phyloP scores from a whole-genome alignment of 2,888 invertebrate species.

The Phania funesta region DNA sequence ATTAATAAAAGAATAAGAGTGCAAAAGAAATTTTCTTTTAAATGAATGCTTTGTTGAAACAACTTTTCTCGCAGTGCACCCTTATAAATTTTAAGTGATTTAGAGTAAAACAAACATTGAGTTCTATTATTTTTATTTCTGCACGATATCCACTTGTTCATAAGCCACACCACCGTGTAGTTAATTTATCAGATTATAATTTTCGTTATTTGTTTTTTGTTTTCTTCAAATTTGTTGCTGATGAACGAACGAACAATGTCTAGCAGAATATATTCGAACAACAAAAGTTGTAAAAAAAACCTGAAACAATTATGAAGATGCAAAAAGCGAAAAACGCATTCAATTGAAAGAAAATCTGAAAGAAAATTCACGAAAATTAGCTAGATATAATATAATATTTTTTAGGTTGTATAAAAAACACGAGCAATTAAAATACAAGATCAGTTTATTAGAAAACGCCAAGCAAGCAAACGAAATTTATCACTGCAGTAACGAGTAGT shows the following conservation, averaged over 20 bases:
- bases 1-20: too few species aligned
- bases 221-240: constrained; percentile 1
- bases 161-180: constrained; percentile 58
- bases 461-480: constrained; percentile 45
- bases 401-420: constrained; percentile 65
- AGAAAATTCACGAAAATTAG: constrained; percentile 48
- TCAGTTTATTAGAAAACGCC: constrained; percentile 62
- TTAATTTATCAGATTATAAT: constrained; percentile 47
- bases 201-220: not conserved
- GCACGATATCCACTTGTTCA: constrained; percentile 72
- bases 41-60: not conserved
- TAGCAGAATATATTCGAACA: constrained; percentile 10
- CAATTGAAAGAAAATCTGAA: constrained; percentile 17
- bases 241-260: constrained; percentile 5
- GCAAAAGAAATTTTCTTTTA: too few species aligned
- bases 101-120: constrained; percentile 75
- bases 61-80: constrained; percentile 64
- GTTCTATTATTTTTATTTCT: not conserved
- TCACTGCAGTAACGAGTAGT: not conserved
- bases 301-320: constrained; percentile 48
- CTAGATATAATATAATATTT: constrained; percentile 26
- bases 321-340: constrained; percentile 58
- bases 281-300: not conserved
- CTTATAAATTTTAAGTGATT: constrained; percentile 73
- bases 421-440: constrained; percentile 57